Base-by-base conservation (phyloP, 1,140 invertebrate species). In the Choristoneura fumiferana region DNA sequence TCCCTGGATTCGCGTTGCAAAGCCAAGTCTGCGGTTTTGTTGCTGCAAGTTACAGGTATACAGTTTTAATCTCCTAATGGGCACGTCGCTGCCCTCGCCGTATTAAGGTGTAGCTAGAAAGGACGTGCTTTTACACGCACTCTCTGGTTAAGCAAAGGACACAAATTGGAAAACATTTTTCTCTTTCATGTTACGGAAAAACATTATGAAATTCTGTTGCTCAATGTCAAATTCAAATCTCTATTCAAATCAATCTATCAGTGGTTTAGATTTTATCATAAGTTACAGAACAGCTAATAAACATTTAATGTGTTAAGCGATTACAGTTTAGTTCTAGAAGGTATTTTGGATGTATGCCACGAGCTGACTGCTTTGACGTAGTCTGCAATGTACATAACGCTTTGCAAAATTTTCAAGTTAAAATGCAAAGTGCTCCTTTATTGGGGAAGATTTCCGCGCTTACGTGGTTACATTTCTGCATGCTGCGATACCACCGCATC, bases 381-480 rank as follows among this genome's bases (percentile, higher is more conserved):
- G 40, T 43, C 40, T 17, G 9, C 15, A 43, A 49, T 29, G 43
- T 29, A 8, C 43, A n/a, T 18, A 29, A 8, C 12, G 22, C 43
- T 49, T 12, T 49, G 43, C 43, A 49, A 49, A 49, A 49, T 49
- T 49, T 49, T 49, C 43, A 17, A 49, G 43, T 49, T 49, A 49
- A 49, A 12, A 49, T 49, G 43, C 22, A 49, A 49, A 49, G 18
- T 49, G 29, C 17, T 33, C 43, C 43, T 49, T 49, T 49, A 49
- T 49, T 49, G 43, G 43, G n/a, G 43, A 49, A 49, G 29, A 49
- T 49, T 22, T 49, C 22, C 43, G n/a, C 40, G 17, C 40, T 45
- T 45, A 45, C 15, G 1, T 49, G 43, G 43, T 49, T 49, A 49
- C 43, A 49, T 49, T 49, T 45, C 22, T 49, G 43, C 43, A 49